phyloP scores from a whole-genome alignment of 1,140 invertebrate genomes.

The Leguminivora glycinivorella region DNA sequence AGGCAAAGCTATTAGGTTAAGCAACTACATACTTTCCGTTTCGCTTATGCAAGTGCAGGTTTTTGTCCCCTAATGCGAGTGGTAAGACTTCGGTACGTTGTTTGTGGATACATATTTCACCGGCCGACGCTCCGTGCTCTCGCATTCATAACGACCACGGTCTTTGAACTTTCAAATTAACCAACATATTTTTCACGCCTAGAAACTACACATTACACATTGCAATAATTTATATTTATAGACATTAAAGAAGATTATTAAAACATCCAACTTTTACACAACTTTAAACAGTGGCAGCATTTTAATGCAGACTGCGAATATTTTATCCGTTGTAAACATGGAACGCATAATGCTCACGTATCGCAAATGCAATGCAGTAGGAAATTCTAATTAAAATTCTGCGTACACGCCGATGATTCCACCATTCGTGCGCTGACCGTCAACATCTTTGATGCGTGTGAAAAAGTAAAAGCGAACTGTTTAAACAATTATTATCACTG shows the following conservation, averaged over 20 bases:
- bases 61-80: constrained; percentile 52
- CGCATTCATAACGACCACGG: constrained; percentile 66
- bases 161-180: constrained; percentile 65
- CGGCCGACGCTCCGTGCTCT: constrained; percentile 62
- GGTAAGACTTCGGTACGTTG: constrained; percentile 60
- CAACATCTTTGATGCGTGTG: constrained; percentile 68
- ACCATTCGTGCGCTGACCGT: constrained; percentile 65
- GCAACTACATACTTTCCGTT: constrained; percentile 33
- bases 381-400: constrained; percentile 76
- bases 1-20: constrained; percentile 28
- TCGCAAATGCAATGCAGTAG: constrained; percentile 62
- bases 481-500: constrained; percentile 35
- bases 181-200: constrained; percentile 55
- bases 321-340: constrained; percentile 76
- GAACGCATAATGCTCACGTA: constrained; percentile 73
- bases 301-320: constrained; percentile 61
- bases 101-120: constrained; percentile 71
- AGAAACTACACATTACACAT: constrained; percentile 30
- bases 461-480: constrained; percentile 68
- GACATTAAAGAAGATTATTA: too few relatives aligned
- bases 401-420: constrained; percentile 64
- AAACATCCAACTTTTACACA: not conserved
- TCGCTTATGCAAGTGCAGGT: constrained; percentile 49
- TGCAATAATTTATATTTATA: not conserved
- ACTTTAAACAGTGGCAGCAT: constrained; percentile 42